Base-by-base conservation (phyloP, 2,888 invertebrate species). In the Cylloceria caligata region DNA sequence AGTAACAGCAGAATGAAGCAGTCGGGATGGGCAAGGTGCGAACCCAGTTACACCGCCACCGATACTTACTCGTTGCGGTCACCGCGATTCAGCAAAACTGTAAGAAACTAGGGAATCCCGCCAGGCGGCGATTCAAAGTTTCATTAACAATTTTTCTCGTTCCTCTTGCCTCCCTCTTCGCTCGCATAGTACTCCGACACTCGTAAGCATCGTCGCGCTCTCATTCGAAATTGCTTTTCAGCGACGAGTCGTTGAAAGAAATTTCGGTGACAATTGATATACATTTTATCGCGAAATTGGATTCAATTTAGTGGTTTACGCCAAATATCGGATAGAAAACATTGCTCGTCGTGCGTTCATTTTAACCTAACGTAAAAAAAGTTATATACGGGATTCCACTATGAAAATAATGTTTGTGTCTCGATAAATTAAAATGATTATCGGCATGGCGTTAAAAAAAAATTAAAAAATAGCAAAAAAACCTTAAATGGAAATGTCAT, bases 91-190 rank as follows among this genome's bases (percentile, higher is more conserved):
- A 73, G 68, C 60, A 83, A 81, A 81, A 80, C 78, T 80, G 52
- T 42, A 42, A 65, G 57, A 73, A 83, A 83, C 73, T 72, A 80
- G 30, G 30, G 30, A 30, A 30, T 30, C 30, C 30, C 5, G 30
- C 5, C 30, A 30, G 30, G 30, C 30, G 30, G 30, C 76, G 39
- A 83, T 84, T 83, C 83, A 67, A 84, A 84, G 83, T 84, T 83
- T 80, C 80, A 62, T 80, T 76, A 81, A 83, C 84, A 81, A 83
- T 84, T 84, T 77, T 83, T 81, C 77, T 74, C 83, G 52, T n/a
- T n/a, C n/a, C n/a, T n/a, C n/a, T n/a, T n/a, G 42, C 80, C 84
- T 83, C 81, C 74, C 81, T n/a, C 71, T 80, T 68, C 80, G 62
- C 64, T 71, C 69, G 62, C 65, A 49, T 73, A 24, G 30, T 34